A percentile compares a stretch with the other conserved stretches of the same genome.
phyloP scores from a whole-genome alignment of 2,797 vertebrate genomes.

The Oreochromis grahami region DNA sequence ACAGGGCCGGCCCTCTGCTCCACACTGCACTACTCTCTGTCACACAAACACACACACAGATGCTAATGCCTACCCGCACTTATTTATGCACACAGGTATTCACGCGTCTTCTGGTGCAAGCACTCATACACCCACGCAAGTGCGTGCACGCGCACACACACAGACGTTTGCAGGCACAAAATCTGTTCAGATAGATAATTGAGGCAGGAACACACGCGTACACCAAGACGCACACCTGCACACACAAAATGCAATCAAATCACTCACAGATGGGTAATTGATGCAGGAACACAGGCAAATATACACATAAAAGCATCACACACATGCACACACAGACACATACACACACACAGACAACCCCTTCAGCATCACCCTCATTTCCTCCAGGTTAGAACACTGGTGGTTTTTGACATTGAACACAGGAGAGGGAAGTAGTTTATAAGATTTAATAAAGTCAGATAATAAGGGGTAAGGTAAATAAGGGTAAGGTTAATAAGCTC shows the following conservation, averaged over 20 bases:
- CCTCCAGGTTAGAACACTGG: conserved; percentile 45
- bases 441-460: conserved; percentile 56
- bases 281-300: conserved; percentile 31
- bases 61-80: conserved; percentile 34
- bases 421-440: conserved; percentile 34
- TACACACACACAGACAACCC: not conserved
- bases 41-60: conserved; percentile 19
- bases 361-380: conserved; percentile 34
- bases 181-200: conserved; percentile 57
- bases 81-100: conserved; percentile 59
- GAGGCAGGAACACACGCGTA: conserved; percentile 14
- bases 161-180: conserved; percentile 31
- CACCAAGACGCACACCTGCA: not conserved
- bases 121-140: conserved; percentile 34
- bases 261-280: conserved; percentile 58
- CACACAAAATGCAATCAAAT: conserved; percentile 10
- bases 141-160: conserved; percentile 18
- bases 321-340: not conserved
- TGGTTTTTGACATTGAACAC: conserved; percentile 60
- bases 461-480: conserved; percentile 63
- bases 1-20: conserved; percentile 44
- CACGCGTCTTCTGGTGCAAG: conserved; percentile 39
- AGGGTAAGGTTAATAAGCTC: conserved; percentile 65
- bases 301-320: conserved; percentile 29
- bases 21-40: conserved; percentile 28